A percentile compares a stretch with the other conserved stretches of the same genome.
Conservation (phyloP, 2,797 vertebrate species). For the Champsocephalus esox region DNA sequence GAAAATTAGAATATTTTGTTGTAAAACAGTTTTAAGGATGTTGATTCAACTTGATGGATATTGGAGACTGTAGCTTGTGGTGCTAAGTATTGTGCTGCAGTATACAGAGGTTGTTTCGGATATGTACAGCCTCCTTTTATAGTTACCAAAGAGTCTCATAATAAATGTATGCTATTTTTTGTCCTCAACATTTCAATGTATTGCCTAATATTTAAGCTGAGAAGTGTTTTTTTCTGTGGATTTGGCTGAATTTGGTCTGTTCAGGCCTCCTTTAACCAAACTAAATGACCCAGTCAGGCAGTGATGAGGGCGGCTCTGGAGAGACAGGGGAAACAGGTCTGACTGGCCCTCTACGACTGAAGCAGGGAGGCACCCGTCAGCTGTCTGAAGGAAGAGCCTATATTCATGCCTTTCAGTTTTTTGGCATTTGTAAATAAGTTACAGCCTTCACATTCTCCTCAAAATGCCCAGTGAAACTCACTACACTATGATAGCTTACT, state of each 20-base stretch:
- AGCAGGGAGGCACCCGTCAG: slow-evolving; percentile 42
- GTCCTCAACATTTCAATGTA: neutral
- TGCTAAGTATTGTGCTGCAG: neutral
- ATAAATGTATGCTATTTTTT: neutral
- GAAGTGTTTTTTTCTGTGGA: slow-evolving; percentile 9
- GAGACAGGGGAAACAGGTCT: slow-evolving; percentile 69
- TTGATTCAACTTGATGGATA: neutral
- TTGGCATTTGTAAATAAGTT: slow-evolving; percentile 45
- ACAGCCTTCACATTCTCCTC: slow-evolving; percentile 5
- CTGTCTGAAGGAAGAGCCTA: slow-evolving; percentile 30
- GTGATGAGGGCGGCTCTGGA: slow-evolving; percentile 45
- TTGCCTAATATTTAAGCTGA: neutral
- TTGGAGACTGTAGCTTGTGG: neutral
- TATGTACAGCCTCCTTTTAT: too few species aligned
- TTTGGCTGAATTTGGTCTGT: slow-evolving; percentile 12
- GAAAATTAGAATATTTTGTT: neutral
- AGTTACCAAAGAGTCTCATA: neutral
- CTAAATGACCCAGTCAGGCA: slow-evolving; percentile 36
- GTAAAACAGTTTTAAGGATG: neutral
- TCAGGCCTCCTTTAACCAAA: slow-evolving; percentile 15
- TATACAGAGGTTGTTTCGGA: neutral
- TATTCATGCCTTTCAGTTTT: slow-evolving; percentile 37
- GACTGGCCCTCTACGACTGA: slow-evolving; percentile 59
- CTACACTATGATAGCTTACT: neutral
- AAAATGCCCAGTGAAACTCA: slow-evolving; percentile 1